These are phyloP conservation scores for Nemoura dubitans DNA, from an alignment of 2,888 invertebrate genomes.

Conservation along the genomic window DNA sequence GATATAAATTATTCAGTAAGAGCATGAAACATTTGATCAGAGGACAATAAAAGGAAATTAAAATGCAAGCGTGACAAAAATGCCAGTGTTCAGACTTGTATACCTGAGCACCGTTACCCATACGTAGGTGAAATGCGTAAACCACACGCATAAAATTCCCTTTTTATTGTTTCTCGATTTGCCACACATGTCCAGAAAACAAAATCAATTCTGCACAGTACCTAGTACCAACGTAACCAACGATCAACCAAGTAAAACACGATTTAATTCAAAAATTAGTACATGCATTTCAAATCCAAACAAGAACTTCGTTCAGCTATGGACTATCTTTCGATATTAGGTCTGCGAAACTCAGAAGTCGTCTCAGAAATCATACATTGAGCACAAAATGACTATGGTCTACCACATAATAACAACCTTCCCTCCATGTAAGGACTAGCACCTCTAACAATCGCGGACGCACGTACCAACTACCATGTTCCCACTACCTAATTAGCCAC, in stretches of 20 bases:
- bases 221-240: too few species aligned
- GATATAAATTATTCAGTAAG: background rate
- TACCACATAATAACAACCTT: background rate
- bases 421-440: background rate
- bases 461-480: background rate
- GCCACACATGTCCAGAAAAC: background rate
- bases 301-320: background rate
- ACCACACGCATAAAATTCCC: background rate
- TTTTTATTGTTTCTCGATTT: background rate
- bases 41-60: background rate
- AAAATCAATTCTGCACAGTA: background rate
- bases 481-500: background rate
- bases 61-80: background rate
- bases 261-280: background rate
- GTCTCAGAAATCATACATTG: background rate
- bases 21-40: background rate
- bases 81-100: background rate
- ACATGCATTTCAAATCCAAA: background rate
- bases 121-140: slow-evolving; percentile 3
- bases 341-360: background rate
- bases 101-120: background rate
- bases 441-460: background rate
- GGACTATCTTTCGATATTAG: background rate
- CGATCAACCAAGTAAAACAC: background rate
- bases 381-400: background rate